Evolutionary conservation across 2,888 invertebrate genomes (phyloP).

Genomic region (Notodromas monacha): DNA sequence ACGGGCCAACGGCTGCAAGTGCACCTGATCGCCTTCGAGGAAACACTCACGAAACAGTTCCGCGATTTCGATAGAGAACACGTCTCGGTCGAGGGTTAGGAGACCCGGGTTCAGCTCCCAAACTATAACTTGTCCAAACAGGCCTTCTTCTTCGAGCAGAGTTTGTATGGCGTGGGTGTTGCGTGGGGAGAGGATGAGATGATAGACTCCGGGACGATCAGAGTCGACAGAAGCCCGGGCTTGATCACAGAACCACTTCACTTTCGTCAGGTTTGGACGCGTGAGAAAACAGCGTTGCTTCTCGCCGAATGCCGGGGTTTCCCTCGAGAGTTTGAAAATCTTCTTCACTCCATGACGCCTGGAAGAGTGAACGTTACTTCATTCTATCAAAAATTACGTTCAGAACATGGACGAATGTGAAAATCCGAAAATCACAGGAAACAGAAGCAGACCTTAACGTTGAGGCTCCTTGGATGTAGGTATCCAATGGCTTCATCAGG

Average conservation of each 20-base stretch:
- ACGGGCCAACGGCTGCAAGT: not conserved
- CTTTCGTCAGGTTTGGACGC: not conserved
- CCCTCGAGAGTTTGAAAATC: not conserved
- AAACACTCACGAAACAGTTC: not conserved
- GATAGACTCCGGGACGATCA: not conserved
- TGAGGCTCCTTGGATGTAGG: not conserved
- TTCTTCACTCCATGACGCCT: slow-evolving; percentile 1
- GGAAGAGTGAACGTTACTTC: too few species aligned
- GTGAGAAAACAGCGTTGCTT: not conserved
- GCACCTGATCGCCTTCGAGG: not conserved
- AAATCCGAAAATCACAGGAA: too few species aligned
- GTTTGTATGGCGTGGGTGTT: not conserved
- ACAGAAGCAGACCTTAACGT: too few species aligned
- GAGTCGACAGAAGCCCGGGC: not conserved
- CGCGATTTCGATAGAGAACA: not conserved
- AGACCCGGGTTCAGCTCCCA: not conserved
- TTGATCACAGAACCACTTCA: not conserved
- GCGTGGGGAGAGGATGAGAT: not conserved
- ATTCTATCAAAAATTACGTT: not conserved
- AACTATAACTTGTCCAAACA: too few species aligned
- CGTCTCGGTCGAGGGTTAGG: not conserved
- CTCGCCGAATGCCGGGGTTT: not conserved
- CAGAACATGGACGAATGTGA: too few species aligned
- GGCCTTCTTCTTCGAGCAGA: not conserved
- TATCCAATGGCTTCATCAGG: slow-evolving; percentile 2